Evolutionary conservation across 1,140 invertebrate species (phyloP).

Genomic region (Bombus confusus): DNA sequence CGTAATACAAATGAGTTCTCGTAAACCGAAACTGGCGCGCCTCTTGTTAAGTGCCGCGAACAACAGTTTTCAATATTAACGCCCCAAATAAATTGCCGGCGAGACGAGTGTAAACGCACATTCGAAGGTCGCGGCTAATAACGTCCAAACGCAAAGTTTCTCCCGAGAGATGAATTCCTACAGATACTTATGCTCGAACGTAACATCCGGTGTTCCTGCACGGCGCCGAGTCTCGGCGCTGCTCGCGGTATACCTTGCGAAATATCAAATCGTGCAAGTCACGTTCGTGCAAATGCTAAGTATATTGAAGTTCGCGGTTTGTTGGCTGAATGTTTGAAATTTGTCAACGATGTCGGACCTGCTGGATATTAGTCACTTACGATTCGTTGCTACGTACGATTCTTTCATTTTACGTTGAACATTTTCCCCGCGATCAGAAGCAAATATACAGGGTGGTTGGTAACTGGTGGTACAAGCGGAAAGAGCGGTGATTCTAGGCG

Average conservation of each 20-base stretch:
- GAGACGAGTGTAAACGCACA: neutral
- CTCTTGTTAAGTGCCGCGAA: constrained; percentile 23
- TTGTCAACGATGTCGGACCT: neutral
- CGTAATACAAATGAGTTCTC: constrained; percentile 34
- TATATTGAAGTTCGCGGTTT: neutral
- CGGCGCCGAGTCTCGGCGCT: neutral
- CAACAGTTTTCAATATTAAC: constrained; percentile 34
- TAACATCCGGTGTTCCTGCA: neutral
- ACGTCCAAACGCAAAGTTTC: neutral
- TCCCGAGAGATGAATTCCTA: neutral
- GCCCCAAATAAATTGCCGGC: neutral
- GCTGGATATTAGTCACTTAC: no score
- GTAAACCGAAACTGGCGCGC: constrained; percentile 22
- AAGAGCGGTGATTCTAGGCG: no score
- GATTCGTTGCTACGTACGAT: no score
- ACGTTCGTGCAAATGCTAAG: neutral
- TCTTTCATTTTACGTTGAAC: no score
- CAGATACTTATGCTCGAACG: no score
- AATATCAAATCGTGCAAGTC: constrained; percentile 3
- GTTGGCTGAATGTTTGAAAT: neutral
- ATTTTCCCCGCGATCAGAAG: no score
- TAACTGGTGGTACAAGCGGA: no score
- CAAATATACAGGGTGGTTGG: no score
- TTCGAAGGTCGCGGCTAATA: constrained; percentile 2
- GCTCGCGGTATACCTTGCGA: neutral